Conservation (phyloP, 37 sponge, comb jelly and placozoan species). For the Haliclona indistincta region DNA sequence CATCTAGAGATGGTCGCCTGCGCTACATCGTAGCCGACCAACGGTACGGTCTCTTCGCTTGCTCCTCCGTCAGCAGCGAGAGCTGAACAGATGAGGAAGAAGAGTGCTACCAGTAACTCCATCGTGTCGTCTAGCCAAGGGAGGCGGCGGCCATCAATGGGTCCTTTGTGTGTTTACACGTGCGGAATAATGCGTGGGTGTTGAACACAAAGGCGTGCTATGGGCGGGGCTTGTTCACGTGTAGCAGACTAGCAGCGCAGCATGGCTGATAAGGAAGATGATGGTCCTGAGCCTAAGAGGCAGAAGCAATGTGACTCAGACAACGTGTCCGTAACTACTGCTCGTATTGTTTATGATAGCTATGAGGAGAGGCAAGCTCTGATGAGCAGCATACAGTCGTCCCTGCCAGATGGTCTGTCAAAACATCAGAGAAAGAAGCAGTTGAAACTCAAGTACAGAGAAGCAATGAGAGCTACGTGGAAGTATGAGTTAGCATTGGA, state of each 20-base stretch:
- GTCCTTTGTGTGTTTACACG: too few relatives aligned
- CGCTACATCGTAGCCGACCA: neutral
- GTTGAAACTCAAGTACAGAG: slow-evolving; percentile 19
- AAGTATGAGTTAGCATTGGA: neutral
- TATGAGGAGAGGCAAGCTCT: neutral
- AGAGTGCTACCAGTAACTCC: neutral
- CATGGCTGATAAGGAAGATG: neutral
- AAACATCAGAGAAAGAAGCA: slow-evolving; percentile 56
- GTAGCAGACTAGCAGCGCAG: neutral
- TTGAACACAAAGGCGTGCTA: neutral
- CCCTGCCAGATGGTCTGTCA: slow-evolving; percentile 43
- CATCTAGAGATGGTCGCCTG: neutral
- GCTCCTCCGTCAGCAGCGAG: neutral
- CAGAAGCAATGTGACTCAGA: neutral
- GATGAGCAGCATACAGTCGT: neutral
- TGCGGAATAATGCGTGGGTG: too few relatives aligned
- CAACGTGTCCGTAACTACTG: too few relatives aligned
- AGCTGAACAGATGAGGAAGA: neutral
- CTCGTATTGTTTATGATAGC: too few relatives aligned
- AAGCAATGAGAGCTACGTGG: slow-evolving; percentile 31
- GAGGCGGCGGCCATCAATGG: too few relatives aligned
- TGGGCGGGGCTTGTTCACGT: neutral
- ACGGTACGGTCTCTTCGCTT: neutral
- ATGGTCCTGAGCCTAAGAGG: neutral
- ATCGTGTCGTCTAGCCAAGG: too few relatives aligned